Percentiles rank a stretch among this genome's conserved stretches.
Conservation (phyloP, 2,113 vertebrate genomes). For the Chloroceryle aenea region DNA sequence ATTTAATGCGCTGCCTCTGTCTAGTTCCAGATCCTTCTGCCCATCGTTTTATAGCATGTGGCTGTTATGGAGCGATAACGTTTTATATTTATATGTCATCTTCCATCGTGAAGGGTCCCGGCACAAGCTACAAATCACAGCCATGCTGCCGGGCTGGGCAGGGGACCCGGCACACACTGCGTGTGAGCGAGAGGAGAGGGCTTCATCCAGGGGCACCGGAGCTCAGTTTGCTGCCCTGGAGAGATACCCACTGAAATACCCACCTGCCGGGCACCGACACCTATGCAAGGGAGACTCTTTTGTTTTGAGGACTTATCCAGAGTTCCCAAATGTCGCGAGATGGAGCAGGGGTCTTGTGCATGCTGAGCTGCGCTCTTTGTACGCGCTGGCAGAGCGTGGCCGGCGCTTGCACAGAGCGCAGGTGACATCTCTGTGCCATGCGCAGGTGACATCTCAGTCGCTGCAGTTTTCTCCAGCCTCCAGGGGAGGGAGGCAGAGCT, state of each 20-base stretch:
- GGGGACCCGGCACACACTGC: background rate
- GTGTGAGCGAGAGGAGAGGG: background rate
- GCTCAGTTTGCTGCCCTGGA: background rate
- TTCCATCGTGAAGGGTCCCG: constrained; percentile 54
- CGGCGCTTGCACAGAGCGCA: accelerated
- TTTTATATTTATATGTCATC: constrained; percentile 71
- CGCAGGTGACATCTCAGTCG: background rate
- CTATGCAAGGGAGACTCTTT: background rate
- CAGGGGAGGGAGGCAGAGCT: constrained; percentile 66
- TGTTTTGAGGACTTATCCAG: background rate
- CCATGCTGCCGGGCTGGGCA: constrained; percentile 3
- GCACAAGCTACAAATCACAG: constrained; percentile 51
- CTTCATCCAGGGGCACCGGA: background rate
- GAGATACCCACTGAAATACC: background rate
- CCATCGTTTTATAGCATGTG: constrained; percentile 65
- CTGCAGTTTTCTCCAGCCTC: constrained; percentile 55
- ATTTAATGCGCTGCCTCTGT: constrained; percentile 52
- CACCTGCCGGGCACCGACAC: background rate
- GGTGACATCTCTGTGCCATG: background rate
- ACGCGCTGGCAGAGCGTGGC: background rate
- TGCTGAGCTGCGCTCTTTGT: background rate
- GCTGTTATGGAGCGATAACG: constrained; percentile 70
- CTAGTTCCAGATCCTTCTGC: constrained; percentile 67
- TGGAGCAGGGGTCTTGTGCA: background rate
- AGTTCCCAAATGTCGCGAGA: background rate